These are phyloP conservation scores for Euschistus heros DNA, from an alignment of 1,140 invertebrate genomes.

Conservation along the genomic window DNA sequence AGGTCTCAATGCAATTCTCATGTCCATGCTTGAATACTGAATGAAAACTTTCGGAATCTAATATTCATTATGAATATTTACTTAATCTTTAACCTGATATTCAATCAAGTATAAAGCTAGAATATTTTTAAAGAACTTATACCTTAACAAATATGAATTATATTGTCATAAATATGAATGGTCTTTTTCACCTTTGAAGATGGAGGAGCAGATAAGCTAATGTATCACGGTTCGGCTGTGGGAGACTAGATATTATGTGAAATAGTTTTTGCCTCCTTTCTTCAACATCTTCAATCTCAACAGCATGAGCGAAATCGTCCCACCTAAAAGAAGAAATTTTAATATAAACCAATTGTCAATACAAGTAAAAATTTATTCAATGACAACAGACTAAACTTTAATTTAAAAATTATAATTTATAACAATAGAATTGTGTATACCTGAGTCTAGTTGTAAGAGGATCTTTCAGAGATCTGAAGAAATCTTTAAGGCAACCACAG, in stretches of 20 bases:
- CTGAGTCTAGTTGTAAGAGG: slow-evolving; percentile 65
- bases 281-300: slow-evolving; percentile 42
- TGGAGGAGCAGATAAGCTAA: slow-evolving; percentile 76
- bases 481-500: slow-evolving; percentile 78
- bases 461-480: slow-evolving; percentile 67
- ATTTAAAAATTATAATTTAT: background rate
- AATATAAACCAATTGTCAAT: background rate
- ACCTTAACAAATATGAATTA: background rate
- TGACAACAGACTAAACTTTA: background rate
- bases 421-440: background rate
- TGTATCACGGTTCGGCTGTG: slow-evolving; percentile 76
- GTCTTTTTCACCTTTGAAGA: slow-evolving; percentile 50
- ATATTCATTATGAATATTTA: too few relatives aligned
- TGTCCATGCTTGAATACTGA: too few relatives aligned
- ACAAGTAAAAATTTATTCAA: background rate
- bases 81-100: background rate
- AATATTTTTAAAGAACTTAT: background rate
- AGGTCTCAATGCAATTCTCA: too few relatives aligned
- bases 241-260: slow-evolving; percentile 59
- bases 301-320: slow-evolving; percentile 65
- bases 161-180: background rate
- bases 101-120: background rate
- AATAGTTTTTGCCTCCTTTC: slow-evolving; percentile 48
- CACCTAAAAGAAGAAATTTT: slow-evolving; percentile 36
- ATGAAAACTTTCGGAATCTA: too few relatives aligned